phyloP scores from a whole-genome alignment of 2,797 vertebrate species.

The Cossypha dichroa region DNA sequence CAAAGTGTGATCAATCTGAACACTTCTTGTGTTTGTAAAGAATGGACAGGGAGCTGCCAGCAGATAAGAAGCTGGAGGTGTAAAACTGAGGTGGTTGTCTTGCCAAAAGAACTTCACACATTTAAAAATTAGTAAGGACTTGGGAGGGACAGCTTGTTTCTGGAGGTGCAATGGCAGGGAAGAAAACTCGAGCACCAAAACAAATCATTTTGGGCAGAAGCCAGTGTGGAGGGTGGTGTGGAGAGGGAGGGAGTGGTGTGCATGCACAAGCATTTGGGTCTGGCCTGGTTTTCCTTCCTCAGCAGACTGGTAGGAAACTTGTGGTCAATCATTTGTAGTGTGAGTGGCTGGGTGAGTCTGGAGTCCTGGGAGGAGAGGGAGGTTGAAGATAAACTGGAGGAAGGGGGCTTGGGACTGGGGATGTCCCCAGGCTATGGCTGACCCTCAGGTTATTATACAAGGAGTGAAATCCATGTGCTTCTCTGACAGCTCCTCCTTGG shows the following conservation, averaged over 20 bases:
- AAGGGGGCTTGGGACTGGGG: not conserved
- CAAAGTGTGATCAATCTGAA: not conserved
- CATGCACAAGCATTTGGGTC: not conserved
- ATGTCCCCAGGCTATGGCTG: not conserved
- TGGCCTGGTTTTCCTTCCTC: constrained; percentile 1
- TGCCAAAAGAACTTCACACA: not conserved
- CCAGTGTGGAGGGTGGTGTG: not conserved
- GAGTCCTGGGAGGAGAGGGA: not conserved
- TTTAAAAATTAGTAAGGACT: not conserved
- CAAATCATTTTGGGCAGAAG: not conserved
- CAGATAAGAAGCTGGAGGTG: not conserved
- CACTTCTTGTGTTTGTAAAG: not conserved
- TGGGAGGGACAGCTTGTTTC: not conserved
- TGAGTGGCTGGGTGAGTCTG: not conserved
- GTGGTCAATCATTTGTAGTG: not conserved
- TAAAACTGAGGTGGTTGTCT: not conserved
- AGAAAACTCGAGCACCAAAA: not conserved
- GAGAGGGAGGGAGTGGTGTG: not conserved
- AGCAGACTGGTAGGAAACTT: not conserved
- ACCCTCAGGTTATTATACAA: not conserved
- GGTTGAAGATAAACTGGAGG: not conserved
- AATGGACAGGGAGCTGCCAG: not conserved
- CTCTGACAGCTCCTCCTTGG: not conserved
- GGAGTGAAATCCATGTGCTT: not conserved
- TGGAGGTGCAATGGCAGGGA: not conserved